phyloP scores from a whole-genome alignment of 2,113 vertebrate genomes.

The Lagenorhynchus albirostris region DNA sequence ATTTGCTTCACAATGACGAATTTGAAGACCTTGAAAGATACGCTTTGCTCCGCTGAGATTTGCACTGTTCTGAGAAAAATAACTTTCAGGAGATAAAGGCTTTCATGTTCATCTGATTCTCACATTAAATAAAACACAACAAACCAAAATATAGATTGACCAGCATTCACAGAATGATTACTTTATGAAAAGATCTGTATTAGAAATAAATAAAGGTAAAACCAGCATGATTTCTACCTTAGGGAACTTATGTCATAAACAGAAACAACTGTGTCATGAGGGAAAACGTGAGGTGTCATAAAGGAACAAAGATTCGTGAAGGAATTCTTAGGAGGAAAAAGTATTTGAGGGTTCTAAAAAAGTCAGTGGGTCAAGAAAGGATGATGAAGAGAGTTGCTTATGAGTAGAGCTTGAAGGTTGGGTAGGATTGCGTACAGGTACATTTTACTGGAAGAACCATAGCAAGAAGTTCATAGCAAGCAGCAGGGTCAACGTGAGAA shows the following conservation, averaged over 20 bases:
- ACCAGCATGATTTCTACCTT: not conserved
- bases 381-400: not conserved
- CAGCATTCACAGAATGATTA: not conserved
- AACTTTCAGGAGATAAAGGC: not conserved
- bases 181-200: not conserved
- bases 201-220: not conserved
- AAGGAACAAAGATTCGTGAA: not conserved
- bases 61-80: not conserved
- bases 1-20: not conserved
- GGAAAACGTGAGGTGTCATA: not conserved
- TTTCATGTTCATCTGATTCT: not conserved
- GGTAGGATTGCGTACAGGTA: not conserved
- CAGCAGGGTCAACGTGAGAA: not conserved
- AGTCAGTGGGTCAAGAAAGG: not conserved
- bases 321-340: not conserved
- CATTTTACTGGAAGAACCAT: not conserved
- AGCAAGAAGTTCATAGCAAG: not conserved
- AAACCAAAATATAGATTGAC: not conserved
- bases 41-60: not conserved
- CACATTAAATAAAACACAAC: not conserved
- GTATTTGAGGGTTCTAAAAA: not conserved
- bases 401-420: not conserved
- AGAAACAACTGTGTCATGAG: not conserved
- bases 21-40: slow-evolving; percentile 3
- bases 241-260: not conserved